These are phyloP conservation scores for Drosophila lutescens DNA, from an alignment of 2,888 invertebrate species.

Conservation along the genomic window DNA sequence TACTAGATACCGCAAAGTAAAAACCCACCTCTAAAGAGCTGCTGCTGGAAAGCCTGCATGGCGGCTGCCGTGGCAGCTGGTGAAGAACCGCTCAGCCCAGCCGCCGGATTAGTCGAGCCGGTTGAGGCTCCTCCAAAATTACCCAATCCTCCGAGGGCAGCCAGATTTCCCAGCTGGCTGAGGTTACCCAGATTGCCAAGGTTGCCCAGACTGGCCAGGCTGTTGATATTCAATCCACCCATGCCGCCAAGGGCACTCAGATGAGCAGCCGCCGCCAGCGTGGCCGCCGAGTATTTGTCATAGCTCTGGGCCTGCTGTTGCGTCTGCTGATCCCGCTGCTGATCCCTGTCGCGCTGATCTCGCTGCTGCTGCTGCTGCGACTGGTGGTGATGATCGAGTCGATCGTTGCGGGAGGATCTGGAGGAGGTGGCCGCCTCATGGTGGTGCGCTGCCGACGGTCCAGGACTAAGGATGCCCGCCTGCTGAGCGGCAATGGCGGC, in stretches of 20 bases:
- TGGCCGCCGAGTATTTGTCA: conserved; percentile 84
- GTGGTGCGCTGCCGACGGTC: conserved; percentile 68
- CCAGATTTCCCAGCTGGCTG: conserved; percentile 82
- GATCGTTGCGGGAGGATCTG: conserved; percentile 72
- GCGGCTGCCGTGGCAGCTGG: conserved; percentile 87
- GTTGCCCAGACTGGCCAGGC: conserved; percentile 79
- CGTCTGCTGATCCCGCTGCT: conserved; percentile 77
- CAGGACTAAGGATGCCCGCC: conserved; percentile 68
- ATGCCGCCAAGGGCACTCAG: conserved; percentile 82
- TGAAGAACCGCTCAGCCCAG: conserved; percentile 84
- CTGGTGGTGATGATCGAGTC: conserved; percentile 68
- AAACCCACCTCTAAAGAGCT: conserved; percentile 90
- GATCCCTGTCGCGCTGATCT: conserved; percentile 70
- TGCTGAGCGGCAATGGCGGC: conserved; percentile 70
- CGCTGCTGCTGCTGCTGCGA: conserved; percentile 69
- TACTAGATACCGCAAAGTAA: no score
- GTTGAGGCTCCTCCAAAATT: conserved; percentile 82
- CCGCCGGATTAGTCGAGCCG: conserved; percentile 85
- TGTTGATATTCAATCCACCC: conserved; percentile 82
- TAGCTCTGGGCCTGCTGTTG: conserved; percentile 80
- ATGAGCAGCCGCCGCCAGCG: conserved; percentile 85
- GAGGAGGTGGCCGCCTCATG: conserved; percentile 69
- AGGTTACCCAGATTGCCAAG: conserved; percentile 75
- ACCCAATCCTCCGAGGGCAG: conserved; percentile 79
- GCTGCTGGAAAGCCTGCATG: conserved; percentile 93